phyloP scores from a whole-genome alignment of 1,140 invertebrate species.

The Neoseiulus cucumeris region DNA sequence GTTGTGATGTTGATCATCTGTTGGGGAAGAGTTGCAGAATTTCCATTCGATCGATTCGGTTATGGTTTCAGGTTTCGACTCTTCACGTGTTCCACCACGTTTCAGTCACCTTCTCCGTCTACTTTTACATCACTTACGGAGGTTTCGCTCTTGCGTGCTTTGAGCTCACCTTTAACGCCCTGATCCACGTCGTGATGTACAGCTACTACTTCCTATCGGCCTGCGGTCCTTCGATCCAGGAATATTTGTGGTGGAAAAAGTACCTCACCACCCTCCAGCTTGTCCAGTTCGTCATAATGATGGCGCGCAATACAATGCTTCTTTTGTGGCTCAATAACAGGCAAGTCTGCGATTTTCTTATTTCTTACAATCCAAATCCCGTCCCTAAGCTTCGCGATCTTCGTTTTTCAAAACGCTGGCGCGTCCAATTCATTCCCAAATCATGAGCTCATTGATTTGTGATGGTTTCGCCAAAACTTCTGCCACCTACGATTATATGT shows the following conservation, averaged over 20 bases:
- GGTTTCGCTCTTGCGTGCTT: conserved; percentile 38
- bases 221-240: conserved; percentile 51
- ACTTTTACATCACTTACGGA: conserved; percentile 17
- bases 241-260: conserved; percentile 82
- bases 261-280: conserved; percentile 66
- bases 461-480: too few relatives aligned
- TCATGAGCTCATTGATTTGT: too few relatives aligned
- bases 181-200: conserved; percentile 80
- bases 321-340: conserved; percentile 3
- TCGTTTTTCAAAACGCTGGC: too few relatives aligned
- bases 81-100: conserved; percentile 6
- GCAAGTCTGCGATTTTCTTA: background rate
- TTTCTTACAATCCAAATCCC: too few relatives aligned
- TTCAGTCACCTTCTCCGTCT: conserved; percentile 17
- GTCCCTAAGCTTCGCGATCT: too few relatives aligned
- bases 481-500: too few relatives aligned
- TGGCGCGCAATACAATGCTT: background rate
- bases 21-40: too few relatives aligned
- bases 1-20: too few relatives aligned
- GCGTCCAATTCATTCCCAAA: too few relatives aligned
- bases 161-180: conserved; percentile 67
- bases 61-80: background rate
- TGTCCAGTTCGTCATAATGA: conserved; percentile 21
- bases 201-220: conserved; percentile 68
- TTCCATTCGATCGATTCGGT: background rate